Evolutionary conservation across 1,140 invertebrate species (phyloP), one percentile per base, ranked within the genome.

Genomic region (Trypoxylus dichotomus): DNA sequence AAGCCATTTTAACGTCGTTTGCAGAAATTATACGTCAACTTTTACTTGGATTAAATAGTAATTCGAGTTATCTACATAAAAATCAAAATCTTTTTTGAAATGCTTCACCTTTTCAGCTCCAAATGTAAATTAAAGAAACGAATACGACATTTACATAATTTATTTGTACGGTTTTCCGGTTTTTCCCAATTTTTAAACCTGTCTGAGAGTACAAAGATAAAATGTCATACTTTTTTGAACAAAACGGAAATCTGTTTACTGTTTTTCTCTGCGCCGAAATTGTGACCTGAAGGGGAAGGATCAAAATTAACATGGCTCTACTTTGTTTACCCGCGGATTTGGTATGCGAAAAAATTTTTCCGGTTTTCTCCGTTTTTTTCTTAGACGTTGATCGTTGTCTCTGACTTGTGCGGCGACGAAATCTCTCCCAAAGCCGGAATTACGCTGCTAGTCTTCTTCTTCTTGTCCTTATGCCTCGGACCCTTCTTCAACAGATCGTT

Each of bases 401-500:
- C 47, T 6, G 60, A 11, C 60, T 15, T 68, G 5, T 6, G 24
- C 60, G 24, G 21, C 21, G 60, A 24, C 7, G 60, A 24, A 68
- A 29, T 13, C 60, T 11, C 3, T 24, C 7, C 42, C 19, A 74
- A 21, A 3, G 77, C 71, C 60, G 74, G 32, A 1, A 72, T 75
- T 3, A 78, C 54, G 11, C 27, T 29, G 15, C 58, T 75, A 10
- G 77, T 71, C 54, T 75, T 74, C 54, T 75, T 74, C 77, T 75
- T 78, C 77, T 42, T 78, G 0, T 75, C 63, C 19, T 74, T 76
- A 54, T 68, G 63, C 32, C 29, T 73, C n/a, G n/a, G n/a, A 24
- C 71, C 75, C 42, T 74, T 79, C 73, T 78, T 73, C 19, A 79
- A 47, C 37, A 79, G 43, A 76, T 79, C 79, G 15, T n/a, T 71